Evolutionary conservation across 2,888 invertebrate genomes (phyloP), one percentile per base, ranked within the genome.

Genomic region (Pristionchus maxplancki): DNA sequence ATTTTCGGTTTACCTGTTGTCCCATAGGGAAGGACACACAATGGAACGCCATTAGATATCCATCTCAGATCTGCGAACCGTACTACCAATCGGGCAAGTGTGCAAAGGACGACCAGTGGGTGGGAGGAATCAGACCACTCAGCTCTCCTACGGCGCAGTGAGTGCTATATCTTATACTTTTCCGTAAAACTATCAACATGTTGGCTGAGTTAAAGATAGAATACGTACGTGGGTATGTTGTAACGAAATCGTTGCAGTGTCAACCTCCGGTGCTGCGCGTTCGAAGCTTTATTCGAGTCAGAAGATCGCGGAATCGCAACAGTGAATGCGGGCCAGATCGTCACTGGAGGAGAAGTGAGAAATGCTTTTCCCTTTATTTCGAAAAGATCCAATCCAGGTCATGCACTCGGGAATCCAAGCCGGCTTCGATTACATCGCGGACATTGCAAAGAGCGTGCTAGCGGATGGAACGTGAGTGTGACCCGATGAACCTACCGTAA

Each of bases 51-150:
- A 24, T 15, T 24, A 58, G 24, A 58, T 48, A 40, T 15, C 20
- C 74, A 82, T 90, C 93, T 71, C 87, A 94, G 94, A 88, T 88
- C 17, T 94, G 94, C 86, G 93, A 93, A 8, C 62, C 89, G 1
- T 91, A 91, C 4, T 94, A 89, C 90, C 91, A 92, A 81, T 93
- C 92, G 15, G 88, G 91, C 17, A 90, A 90, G 4, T 94, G 94
- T 83, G 87, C 90, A 2, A 44, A 87, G 0, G 91, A 91, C 48
- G 89, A 90, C 78, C 91, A 93, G 64, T 94, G 94, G 94, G 93
- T 94, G 37, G 94, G 93, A 40, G 94, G 94, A 67, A 93, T 94
- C 67, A 92, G 91, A 6, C 94, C 94, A 20, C 89, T 93, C 81
- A 93, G 94, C 87, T 92, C 89, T 15, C 88, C 93, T 13, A 78